Conservation (phyloP, 1,140 invertebrate species). For the Calephelis nemesis region DNA sequence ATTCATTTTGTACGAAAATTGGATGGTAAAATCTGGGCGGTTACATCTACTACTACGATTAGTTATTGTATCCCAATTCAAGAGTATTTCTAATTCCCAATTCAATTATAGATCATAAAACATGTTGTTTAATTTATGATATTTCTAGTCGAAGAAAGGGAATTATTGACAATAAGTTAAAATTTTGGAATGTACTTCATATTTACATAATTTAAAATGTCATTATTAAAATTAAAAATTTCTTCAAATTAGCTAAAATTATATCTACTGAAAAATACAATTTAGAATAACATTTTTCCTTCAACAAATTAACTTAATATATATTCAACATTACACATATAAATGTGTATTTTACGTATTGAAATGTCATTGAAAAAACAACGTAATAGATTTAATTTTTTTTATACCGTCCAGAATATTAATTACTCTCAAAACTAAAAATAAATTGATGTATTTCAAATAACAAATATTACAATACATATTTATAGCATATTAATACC, state of each 20-base stretch:
- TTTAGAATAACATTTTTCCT: not conserved
- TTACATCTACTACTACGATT: not conserved
- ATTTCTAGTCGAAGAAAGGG: not conserved
- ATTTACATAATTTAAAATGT: not conserved
- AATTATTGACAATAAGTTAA: constrained; percentile 1
- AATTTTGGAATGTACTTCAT: constrained; percentile 9
- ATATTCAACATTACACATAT: constrained; percentile 18
- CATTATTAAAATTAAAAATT: not conserved
- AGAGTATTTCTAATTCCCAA: constrained; percentile 1
- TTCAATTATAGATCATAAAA: not conserved
- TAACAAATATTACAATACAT: no score
- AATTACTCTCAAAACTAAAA: no score
- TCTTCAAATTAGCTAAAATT: not conserved
- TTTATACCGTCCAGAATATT: no score
- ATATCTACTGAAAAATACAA: constrained; percentile 3
- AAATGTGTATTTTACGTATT: not conserved
- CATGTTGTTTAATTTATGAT: not conserved
- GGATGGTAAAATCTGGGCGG: constrained; percentile 8
- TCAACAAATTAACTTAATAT: constrained; percentile 11
- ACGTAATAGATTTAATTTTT: no score
- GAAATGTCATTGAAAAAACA: no score
- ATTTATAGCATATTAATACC: no score
- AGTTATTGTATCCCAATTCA: constrained; percentile 6
- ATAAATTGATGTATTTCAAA: no score
- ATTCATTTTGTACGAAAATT: constrained; percentile 6